These are phyloP conservation scores for Eristalis arbustorum DNA, from an alignment of 2,888 invertebrate genomes.

Conservation along the genomic window DNA sequence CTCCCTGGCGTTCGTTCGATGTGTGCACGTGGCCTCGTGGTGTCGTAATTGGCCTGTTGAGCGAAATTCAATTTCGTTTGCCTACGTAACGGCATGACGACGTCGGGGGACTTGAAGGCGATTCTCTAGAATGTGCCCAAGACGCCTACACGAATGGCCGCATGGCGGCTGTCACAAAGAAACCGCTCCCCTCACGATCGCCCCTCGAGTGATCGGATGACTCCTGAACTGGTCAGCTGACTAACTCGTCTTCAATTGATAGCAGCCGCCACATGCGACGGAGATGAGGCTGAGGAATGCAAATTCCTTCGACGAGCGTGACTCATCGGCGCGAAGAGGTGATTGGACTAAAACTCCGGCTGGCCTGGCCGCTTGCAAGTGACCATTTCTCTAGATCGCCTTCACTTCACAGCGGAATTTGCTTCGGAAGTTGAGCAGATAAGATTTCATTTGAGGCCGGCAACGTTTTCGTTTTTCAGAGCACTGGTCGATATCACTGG, in stretches of 20 bases:
- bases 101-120: not conserved
- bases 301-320: not conserved
- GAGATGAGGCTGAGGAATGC: not conserved
- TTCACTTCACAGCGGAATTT: not conserved
- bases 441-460: not conserved
- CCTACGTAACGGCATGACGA: not conserved
- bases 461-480: not conserved
- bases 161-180: not conserved
- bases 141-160: not conserved
- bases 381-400: not conserved
- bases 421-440: not conserved
- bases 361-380: not conserved
- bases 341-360: not conserved
- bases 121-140: not conserved
- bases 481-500: not conserved
- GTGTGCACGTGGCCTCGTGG: constrained; percentile 19
- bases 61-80: constrained; percentile 4
- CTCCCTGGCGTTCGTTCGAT: not conserved
- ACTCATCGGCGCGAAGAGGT: not conserved
- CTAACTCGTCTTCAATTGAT: not conserved
- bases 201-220: not conserved
- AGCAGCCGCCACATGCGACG: not conserved
- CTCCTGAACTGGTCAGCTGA: not conserved
- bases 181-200: not conserved
- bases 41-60: constrained; percentile 27